Percentiles rank a stretch among this genome's conserved stretches.
These are phyloP conservation scores for Lordiphosa collinella DNA, from an alignment of 1,140 invertebrate genomes.

Conservation along the genomic window DNA sequence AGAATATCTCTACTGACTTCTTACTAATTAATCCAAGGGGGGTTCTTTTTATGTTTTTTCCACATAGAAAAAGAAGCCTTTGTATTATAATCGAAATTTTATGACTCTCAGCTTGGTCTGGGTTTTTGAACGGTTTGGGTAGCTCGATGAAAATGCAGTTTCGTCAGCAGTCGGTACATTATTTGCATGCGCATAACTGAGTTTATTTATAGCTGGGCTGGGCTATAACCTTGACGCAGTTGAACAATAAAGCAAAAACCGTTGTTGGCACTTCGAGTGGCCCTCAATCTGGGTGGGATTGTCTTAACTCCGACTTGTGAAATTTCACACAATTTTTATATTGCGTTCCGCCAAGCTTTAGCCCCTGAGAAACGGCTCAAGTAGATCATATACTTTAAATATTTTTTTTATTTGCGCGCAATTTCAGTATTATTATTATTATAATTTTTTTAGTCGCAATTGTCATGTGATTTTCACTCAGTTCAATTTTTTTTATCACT, in stretches of 20 bases:
- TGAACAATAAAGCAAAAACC: slow-evolving; percentile 15
- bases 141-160: slow-evolving; percentile 16
- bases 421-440: slow-evolving; percentile 44
- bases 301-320: slow-evolving; percentile 42
- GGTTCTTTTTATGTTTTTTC: too few species aligned
- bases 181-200: neutral
- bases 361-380: slow-evolving; percentile 55
- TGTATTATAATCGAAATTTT: too few species aligned
- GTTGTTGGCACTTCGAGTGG: slow-evolving; percentile 20
- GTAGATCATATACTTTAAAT: slow-evolving; percentile 54
- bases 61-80: too few species aligned
- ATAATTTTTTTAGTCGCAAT: slow-evolving; percentile 38
- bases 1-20: too few species aligned
- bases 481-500: slow-evolving; percentile 36
- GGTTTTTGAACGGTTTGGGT: slow-evolving; percentile 1
- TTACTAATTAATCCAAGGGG: too few species aligned
- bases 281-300: slow-evolving; percentile 9
- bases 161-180: slow-evolving; percentile 5
- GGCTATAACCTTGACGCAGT: slow-evolving; percentile 41
- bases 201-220: slow-evolving; percentile 9
- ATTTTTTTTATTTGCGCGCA: slow-evolving; percentile 67
- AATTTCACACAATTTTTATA: slow-evolving; percentile 57
- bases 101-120: neutral
- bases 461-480: slow-evolving; percentile 57
- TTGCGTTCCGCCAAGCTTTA: neutral